Evolutionary conservation across 2,113 vertebrate species (phyloP).

Genomic region (Tachysurus vachellii): DNA sequence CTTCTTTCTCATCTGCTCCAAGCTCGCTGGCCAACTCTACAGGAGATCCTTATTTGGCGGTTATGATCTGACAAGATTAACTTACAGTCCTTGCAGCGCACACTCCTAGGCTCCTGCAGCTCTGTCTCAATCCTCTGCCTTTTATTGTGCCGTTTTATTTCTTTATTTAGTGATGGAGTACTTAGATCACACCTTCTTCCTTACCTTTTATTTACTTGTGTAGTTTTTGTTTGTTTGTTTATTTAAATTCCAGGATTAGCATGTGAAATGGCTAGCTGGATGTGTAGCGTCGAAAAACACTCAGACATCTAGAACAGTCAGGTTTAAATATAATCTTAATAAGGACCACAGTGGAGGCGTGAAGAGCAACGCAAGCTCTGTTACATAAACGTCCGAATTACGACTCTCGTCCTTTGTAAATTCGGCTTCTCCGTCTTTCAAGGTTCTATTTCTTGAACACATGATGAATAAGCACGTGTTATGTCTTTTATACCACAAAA

Average conservation of each 20-base stretch:
- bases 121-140: not conserved
- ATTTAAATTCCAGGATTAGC: not conserved
- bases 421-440: not conserved
- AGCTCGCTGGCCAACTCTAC: conserved; percentile 3
- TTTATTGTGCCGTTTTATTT: conserved; percentile 22
- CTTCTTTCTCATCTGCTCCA: not conserved
- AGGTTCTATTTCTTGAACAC: not conserved
- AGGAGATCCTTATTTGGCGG: conserved; percentile 20
- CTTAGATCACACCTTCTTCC: not conserved
- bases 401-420: not conserved
- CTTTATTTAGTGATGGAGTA: not conserved
- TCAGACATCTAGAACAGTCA: not conserved
- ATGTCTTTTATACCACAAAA: not conserved
- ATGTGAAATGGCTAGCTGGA: not conserved
- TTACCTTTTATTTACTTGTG: not conserved
- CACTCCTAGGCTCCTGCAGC: not conserved
- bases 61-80: conserved; percentile 12
- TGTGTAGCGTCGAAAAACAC: not conserved
- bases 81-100: not conserved
- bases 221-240: not conserved
- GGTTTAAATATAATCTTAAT: conserved; percentile 7
- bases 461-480: not conserved
- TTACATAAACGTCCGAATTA: not conserved
- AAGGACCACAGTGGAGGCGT: not conserved
- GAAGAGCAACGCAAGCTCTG: not conserved